Conservation (phyloP, 2,113 vertebrate genomes). For the Hippoglossus stenolepis region DNA sequence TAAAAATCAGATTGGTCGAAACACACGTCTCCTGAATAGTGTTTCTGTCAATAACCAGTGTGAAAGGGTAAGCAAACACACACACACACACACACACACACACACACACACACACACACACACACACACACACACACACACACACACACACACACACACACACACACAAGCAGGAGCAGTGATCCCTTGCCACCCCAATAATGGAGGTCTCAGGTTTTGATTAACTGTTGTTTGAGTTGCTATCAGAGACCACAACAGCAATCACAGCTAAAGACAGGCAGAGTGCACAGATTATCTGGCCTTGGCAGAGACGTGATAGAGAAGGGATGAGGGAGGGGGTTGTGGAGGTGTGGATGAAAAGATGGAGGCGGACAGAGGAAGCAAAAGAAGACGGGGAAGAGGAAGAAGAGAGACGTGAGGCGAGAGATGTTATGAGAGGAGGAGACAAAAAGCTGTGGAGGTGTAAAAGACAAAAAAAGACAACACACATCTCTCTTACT, state of each 20-base stretch:
- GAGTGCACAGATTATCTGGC: conserved; percentile 31
- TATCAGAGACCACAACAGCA: conserved; percentile 52
- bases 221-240: conserved; percentile 64
- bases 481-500: conserved; percentile 9
- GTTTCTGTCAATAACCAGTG: conserved; percentile 46
- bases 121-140: conserved; percentile 1
- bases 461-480: conserved; percentile 20
- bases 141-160: neutral
- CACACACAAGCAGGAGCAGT: conserved; percentile 15
- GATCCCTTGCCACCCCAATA: conserved; percentile 60
- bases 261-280: conserved; percentile 34
- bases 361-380: neutral
- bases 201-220: conserved; percentile 58
- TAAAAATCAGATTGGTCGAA: conserved; percentile 24
- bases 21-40: conserved; percentile 6
- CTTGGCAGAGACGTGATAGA: neutral
- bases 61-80: conserved; percentile 27
- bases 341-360: neutral
- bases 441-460: neutral
- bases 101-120: conserved; percentile 6
- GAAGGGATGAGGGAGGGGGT: neutral
- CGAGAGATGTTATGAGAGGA: no score
- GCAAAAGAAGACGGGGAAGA: neutral
- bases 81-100: neutral
- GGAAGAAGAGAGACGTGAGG: neutral